A percentile compares a stretch with the other conserved stretches of the same genome.
These are phyloP conservation scores for Paramisgurnus dabryanus DNA, from an alignment of 2,113 vertebrate genomes.

Conservation along the genomic window DNA sequence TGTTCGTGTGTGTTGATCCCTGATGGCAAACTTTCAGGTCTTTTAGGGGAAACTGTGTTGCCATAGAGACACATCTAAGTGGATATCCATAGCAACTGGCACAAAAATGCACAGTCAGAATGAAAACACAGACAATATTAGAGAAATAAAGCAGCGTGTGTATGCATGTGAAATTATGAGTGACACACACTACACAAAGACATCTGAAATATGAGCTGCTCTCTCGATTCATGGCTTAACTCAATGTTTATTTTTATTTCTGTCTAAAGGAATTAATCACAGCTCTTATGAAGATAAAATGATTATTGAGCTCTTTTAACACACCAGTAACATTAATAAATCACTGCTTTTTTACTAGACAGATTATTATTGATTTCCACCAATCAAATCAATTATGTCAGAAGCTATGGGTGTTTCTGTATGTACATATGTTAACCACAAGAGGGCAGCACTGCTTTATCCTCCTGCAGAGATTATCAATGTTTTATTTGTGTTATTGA, in stretches of 20 bases:
- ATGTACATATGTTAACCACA: not conserved
- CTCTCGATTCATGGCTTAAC: not conserved
- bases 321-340: constrained; percentile 9
- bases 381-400: constrained; percentile 14
- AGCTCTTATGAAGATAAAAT: not conserved
- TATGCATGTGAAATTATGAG: not conserved
- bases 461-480: not conserved
- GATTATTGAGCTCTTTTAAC: not conserved
- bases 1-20: constrained; percentile 21
- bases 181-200: too few relatives aligned
- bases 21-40: constrained; percentile 63
- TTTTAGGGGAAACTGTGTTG: constrained; percentile 69
- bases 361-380: not conserved
- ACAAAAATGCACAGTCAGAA: constrained; percentile 56
- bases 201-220: not conserved
- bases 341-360: not conserved
- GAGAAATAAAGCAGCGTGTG: constrained; percentile 25
- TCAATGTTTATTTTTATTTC: not conserved
- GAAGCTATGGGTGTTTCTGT: not conserved
- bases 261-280: not conserved
- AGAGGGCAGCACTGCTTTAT: constrained; percentile 33
- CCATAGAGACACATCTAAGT: constrained; percentile 71
- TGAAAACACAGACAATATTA: constrained; percentile 46
- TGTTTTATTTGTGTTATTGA: not conserved
- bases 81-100: constrained; percentile 76